phyloP scores from a whole-genome alignment of 2,797 vertebrate species.

The Allochrocebus solatus region DNA sequence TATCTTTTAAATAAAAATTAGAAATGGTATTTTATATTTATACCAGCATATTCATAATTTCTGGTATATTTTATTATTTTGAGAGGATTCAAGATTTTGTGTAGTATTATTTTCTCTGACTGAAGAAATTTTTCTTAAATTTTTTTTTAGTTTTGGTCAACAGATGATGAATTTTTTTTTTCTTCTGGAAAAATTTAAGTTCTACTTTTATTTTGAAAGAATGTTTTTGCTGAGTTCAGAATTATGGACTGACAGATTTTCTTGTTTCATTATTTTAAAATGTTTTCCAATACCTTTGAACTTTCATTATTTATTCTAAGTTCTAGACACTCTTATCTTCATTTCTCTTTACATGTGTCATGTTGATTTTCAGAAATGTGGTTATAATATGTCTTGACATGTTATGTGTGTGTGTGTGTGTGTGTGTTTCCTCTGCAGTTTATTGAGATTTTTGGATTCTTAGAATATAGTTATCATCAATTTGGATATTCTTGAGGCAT shows the following conservation, averaged over 20 bases:
- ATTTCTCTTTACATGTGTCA: not conserved
- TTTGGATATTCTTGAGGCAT: not conserved
- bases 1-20: not conserved
- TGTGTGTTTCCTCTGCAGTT: not conserved
- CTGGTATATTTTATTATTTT: not conserved
- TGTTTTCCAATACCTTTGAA: not conserved
- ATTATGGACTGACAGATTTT: not conserved
- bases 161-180: not conserved
- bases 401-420: not conserved
- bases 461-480: not conserved
- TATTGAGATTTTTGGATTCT: not conserved
- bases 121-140: not conserved
- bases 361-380: not conserved
- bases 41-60: not conserved
- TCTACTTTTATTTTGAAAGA: not conserved
- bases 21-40: not conserved
- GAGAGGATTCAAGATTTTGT: not conserved
- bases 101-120: not conserved
- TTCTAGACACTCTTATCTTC: not conserved
- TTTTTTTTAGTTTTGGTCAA: not conserved
- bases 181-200: not conserved
- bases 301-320: not conserved
- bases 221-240: not conserved
- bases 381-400: no score
- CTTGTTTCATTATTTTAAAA: not conserved